phyloP scores from a whole-genome alignment of 2,888 invertebrate species.

The Ceraclea dissimilis region DNA sequence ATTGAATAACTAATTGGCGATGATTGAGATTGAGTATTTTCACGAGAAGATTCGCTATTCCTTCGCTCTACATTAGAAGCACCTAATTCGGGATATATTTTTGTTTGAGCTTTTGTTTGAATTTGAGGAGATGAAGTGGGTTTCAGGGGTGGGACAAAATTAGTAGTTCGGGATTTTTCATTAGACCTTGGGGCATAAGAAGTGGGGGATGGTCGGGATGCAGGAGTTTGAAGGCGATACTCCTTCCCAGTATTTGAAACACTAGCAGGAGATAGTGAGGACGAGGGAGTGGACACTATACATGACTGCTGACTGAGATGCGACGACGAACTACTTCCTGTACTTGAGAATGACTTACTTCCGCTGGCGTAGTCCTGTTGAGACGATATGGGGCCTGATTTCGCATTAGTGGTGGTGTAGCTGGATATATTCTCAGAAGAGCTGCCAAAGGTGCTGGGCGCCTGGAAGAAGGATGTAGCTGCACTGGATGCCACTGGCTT shows the following conservation, averaged over 20 bases:
- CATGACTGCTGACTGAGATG: slow-evolving; percentile 62
- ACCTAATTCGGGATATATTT: slow-evolving; percentile 64
- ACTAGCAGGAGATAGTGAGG: slow-evolving; percentile 41
- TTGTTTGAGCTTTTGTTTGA: slow-evolving; percentile 71
- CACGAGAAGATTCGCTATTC: slow-evolving; percentile 39
- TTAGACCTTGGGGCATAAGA: slow-evolving; percentile 30
- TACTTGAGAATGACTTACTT: slow-evolving; percentile 54
- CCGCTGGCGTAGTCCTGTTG: slow-evolving; percentile 48
- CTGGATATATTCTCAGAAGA: slow-evolving; percentile 45
- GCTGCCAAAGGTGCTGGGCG: slow-evolving; percentile 51
- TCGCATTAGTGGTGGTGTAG: slow-evolving; percentile 50
- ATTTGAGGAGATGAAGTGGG: slow-evolving; percentile 43
- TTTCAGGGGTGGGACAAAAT: slow-evolving; percentile 49
- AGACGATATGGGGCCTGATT: slow-evolving; percentile 47
- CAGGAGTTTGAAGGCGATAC: slow-evolving; percentile 52
- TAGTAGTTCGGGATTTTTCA: slow-evolving; percentile 33
- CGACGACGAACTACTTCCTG: slow-evolving; percentile 48
- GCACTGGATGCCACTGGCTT: slow-evolving; percentile 44
- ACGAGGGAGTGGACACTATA: slow-evolving; percentile 62
- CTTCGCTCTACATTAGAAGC: slow-evolving; percentile 40
- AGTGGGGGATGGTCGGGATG: slow-evolving; percentile 37
- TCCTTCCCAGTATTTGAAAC: slow-evolving; percentile 53
- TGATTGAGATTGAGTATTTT: slow-evolving; percentile 51
- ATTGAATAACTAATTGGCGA: slow-evolving; percentile 71
- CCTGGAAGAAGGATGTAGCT: slow-evolving; percentile 56